phyloP scores from a whole-genome alignment of 2,797 vertebrate species.

The Labroides dimidiatus region DNA sequence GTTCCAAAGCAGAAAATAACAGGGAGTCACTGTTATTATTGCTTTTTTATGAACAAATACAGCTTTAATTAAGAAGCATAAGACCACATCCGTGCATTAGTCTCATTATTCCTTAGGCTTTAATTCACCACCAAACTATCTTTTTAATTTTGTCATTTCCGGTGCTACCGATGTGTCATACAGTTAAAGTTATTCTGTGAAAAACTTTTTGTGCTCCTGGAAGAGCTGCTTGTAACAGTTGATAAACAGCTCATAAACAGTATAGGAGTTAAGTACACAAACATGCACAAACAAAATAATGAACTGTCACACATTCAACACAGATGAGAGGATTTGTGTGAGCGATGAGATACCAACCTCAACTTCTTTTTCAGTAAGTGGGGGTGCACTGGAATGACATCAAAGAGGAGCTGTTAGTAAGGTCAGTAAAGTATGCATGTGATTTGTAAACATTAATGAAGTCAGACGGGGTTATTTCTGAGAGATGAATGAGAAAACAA shows the following conservation, averaged over 20 bases:
- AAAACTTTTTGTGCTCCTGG: background rate
- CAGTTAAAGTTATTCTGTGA: background rate
- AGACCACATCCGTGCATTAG: background rate
- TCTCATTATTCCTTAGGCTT: background rate
- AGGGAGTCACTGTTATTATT: background rate
- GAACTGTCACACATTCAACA: background rate
- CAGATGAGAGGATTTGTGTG: too few relatives aligned
- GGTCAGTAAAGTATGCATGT: background rate
- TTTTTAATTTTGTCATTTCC: background rate
- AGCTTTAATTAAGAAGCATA: background rate
- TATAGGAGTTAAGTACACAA: background rate
- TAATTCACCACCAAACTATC: background rate
- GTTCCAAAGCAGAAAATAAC: background rate
- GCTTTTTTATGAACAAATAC: background rate
- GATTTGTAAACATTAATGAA: background rate
- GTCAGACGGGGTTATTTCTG: background rate
- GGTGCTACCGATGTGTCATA: background rate
- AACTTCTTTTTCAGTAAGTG: slow-evolving; percentile 97
- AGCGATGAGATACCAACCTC: slow-evolving; percentile 87
- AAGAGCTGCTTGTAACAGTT: background rate
- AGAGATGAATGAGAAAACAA: background rate
- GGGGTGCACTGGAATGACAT: slow-evolving; percentile 87
- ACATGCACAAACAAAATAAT: background rate
- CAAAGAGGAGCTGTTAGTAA: slow-evolving; percentile 36
- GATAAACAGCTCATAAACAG: too few relatives aligned